Percentiles rank a stretch among this genome's conserved stretches.
These are phyloP conservation scores for Sebastiscus albofasciatus DNA, from an alignment of 2,797 vertebrate genomes.

Conservation along the genomic window DNA sequence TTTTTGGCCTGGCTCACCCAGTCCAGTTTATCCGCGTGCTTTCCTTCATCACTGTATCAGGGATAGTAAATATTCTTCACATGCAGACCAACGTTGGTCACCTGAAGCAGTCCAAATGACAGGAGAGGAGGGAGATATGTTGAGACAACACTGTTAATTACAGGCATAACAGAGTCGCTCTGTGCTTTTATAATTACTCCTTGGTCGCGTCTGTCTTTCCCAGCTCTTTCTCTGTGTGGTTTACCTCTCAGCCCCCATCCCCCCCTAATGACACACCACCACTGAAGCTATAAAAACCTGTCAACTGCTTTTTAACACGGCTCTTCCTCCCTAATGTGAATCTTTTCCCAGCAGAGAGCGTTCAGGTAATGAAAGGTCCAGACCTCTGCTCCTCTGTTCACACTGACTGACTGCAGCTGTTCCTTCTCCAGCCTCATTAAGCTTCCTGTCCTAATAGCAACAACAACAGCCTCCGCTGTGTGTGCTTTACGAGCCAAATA, in stretches of 20 bases:
- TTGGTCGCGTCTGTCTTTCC: slow-evolving; percentile 24
- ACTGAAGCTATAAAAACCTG: slow-evolving; percentile 47
- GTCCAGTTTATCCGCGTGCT: neutral
- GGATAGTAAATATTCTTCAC: neutral
- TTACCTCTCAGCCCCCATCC: slow-evolving; percentile 33
- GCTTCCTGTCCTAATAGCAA: slow-evolving; percentile 2
- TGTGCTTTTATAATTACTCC: slow-evolving; percentile 66
- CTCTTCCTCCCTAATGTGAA: slow-evolving; percentile 14
- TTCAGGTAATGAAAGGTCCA: slow-evolving; percentile 58
- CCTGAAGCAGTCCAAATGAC: slow-evolving; percentile 45
- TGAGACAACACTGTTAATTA: slow-evolving; percentile 62
- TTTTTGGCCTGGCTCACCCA: neutral
- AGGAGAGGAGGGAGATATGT: slow-evolving; percentile 39
- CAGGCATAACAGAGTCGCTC: slow-evolving; percentile 45
- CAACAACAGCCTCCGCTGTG: neutral
- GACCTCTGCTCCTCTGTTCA: slow-evolving; percentile 11
- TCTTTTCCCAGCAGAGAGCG: slow-evolving; percentile 42
- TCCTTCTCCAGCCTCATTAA: slow-evolving; percentile 2
- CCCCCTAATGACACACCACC: slow-evolving; percentile 57
- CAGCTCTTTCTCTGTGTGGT: slow-evolving; percentile 46
- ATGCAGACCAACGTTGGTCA: neutral
- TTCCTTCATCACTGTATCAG: neutral
- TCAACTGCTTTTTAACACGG: slow-evolving; percentile 50
- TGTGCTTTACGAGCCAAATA: neutral
- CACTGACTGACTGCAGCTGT: slow-evolving; percentile 44